Evolutionary conservation across 2,113 vertebrate species (phyloP).

Genomic region (Ovibos moschatus): DNA sequence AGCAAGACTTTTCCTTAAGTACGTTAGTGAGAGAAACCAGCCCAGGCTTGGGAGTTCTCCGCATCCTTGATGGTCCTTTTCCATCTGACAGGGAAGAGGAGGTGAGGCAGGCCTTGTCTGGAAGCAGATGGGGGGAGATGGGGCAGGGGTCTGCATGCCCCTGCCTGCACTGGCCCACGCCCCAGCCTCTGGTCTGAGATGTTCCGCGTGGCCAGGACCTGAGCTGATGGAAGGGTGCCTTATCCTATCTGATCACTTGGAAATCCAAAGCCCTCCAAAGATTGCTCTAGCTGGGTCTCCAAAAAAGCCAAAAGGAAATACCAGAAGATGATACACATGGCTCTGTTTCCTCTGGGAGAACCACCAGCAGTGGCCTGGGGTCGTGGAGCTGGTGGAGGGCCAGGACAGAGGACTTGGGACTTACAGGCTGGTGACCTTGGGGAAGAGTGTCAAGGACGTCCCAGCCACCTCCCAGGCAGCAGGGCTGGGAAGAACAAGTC

Average conservation of each 20-base stretch:
- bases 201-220: background rate
- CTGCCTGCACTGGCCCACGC: background rate
- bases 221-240: background rate
- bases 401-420: background rate
- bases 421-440: background rate
- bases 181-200: background rate
- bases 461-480: background rate
- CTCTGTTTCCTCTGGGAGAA: background rate
- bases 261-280: background rate
- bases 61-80: accelerated
- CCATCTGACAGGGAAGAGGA: background rate
- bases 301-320: background rate
- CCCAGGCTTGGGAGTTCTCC: background rate
- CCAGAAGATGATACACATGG: background rate
- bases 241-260: background rate
- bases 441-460: background rate
- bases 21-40: background rate
- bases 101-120: background rate
- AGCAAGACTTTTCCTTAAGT: background rate
- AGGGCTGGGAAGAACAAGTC: background rate
- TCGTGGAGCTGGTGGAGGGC: background rate
- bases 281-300: background rate
- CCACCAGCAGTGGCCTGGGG: background rate
- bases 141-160: background rate
- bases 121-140: background rate